Evolutionary conservation across 1,140 invertebrate genomes (phyloP).

Genomic region (Drosophila guanche): DNA sequence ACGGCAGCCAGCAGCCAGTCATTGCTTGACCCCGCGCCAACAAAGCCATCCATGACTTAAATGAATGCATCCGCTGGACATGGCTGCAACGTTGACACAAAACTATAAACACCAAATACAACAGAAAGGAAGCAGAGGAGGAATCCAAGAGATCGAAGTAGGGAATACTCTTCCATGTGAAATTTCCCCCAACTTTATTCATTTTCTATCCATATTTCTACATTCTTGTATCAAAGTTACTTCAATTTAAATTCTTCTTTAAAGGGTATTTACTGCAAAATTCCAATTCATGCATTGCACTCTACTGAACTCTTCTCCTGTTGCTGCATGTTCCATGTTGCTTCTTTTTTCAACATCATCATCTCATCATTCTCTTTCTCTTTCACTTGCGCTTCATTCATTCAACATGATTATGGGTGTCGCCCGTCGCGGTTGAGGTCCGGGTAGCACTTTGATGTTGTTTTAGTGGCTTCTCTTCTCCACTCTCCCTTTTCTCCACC

Average conservation of each 20-base stretch:
- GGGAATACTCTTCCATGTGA: no score
- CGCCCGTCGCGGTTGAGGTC: conserved; percentile 24
- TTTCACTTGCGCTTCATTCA: conserved; percentile 7
- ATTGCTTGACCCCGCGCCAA: conserved; percentile 11
- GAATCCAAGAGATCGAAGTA: no score
- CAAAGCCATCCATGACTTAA: conserved; percentile 21
- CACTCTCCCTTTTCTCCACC: no score
- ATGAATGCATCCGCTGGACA: conserved; percentile 47
- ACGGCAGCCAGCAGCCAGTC: conserved; percentile 4
- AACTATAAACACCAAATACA: no score
- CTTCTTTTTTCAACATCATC: conserved; percentile 19
- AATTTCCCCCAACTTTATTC: neutral
- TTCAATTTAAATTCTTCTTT: neutral
- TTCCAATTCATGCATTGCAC: conserved; percentile 47
- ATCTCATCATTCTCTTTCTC: conserved; percentile 1
- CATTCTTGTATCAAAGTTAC: no score
- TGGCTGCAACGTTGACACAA: conserved; percentile 7
- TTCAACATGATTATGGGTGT: conserved; percentile 42
- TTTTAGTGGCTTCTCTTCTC: conserved; percentile 44
- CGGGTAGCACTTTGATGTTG: conserved; percentile 62
- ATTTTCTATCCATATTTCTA: no score
- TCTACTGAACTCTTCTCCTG: conserved; percentile 1
- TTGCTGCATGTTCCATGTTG: conserved; percentile 5
- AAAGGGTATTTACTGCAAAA: conserved; percentile 12
- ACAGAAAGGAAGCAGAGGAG: no score